phyloP scores from a whole-genome alignment of 2,797 vertebrate genomes.

The Megalops cyprinoides region DNA sequence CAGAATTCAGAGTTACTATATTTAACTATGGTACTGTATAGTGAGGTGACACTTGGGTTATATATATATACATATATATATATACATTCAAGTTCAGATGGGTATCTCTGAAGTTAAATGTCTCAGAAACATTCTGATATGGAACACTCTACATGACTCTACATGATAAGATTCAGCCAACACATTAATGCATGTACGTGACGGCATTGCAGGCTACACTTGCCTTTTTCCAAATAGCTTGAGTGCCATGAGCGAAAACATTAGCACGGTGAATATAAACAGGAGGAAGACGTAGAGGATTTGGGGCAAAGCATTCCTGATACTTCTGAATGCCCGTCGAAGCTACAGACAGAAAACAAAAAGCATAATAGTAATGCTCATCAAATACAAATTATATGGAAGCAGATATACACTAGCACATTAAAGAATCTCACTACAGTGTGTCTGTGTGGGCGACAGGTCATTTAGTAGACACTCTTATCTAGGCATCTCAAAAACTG shows the following conservation, averaged over 20 bases:
- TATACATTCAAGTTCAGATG: neutral
- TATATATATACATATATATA: too few species aligned
- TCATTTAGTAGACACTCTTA: too few species aligned
- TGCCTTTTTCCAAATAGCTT: slow-evolving; percentile 90
- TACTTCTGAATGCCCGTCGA: slow-evolving; percentile 87
- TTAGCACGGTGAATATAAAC: slow-evolving; percentile 89
- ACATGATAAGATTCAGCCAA: too few species aligned
- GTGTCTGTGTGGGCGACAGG: too few species aligned
- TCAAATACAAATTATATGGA: too few species aligned
- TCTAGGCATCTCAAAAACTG: too few species aligned
- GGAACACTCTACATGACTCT: neutral
- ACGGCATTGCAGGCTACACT: slow-evolving; percentile 24
- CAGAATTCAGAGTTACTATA: too few species aligned
- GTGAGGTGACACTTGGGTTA: too few species aligned
- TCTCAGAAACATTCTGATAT: neutral
- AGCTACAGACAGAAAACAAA: slow-evolving; percentile 69
- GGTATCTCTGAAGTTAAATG: neutral
- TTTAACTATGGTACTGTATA: too few species aligned
- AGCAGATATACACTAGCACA: too few species aligned
- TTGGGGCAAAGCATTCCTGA: slow-evolving; percentile 88
- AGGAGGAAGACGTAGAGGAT: slow-evolving; percentile 88
- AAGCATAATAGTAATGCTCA: too few species aligned
- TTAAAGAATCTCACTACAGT: too few species aligned
- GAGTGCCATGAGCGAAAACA: slow-evolving; percentile 92
- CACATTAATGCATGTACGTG: neutral